Percentiles rank a stretch among this genome's conserved stretches.
Evolutionary conservation across 2,888 invertebrate genomes (phyloP).

Genomic region (Aphidoletes aphidimyza): DNA sequence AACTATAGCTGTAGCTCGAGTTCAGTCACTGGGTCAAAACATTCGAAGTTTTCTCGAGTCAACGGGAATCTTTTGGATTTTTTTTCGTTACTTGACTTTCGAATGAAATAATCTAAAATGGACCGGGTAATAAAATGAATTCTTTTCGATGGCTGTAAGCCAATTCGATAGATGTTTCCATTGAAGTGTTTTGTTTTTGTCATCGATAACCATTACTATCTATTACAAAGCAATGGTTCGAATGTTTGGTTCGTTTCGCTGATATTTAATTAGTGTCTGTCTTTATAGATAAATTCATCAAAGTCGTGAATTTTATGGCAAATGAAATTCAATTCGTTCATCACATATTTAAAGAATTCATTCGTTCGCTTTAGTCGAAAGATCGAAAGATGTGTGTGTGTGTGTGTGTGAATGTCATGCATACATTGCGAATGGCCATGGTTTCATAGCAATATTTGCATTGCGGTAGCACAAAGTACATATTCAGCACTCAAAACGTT

Average conservation of each 20-base stretch:
- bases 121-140: conserved; percentile 11
- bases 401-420: not conserved
- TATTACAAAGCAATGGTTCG: not conserved
- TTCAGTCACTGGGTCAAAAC: too few species aligned
- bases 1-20: too few species aligned
- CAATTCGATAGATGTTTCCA: too few species aligned
- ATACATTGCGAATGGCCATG: not conserved
- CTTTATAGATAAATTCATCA: conserved; percentile 8
- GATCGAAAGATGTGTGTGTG: too few species aligned
- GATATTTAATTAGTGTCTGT: too few species aligned
- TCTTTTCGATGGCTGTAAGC: not conserved
- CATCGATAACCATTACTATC: not conserved
- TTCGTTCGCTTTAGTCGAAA: not conserved
- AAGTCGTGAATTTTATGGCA: not conserved
- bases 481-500: too few species aligned
- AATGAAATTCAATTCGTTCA: conserved; percentile 8
- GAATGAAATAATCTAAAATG: not conserved
- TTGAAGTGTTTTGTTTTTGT: not conserved
- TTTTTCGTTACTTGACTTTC: too few species aligned
- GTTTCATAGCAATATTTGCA: not conserved
- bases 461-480: not conserved
- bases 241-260: not conserved
- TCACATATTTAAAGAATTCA: conserved; percentile 6
- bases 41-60: not conserved
- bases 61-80: too few species aligned